Base-by-base conservation (phyloP, 2,888 invertebrate species). In the Heliconius ethilla region DNA sequence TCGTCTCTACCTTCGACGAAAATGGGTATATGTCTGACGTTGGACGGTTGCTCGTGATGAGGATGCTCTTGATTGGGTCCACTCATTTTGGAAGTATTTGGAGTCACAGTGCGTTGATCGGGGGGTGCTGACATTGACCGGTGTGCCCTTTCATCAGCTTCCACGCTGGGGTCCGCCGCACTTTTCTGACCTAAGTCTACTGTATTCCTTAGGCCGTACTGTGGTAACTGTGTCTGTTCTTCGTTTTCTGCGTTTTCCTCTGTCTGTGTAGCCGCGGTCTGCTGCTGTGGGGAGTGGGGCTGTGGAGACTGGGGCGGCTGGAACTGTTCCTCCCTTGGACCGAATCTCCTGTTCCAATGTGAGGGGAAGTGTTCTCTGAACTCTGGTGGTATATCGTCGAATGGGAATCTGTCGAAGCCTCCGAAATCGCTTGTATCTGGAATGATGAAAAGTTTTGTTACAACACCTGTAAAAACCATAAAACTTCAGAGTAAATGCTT, bases 1-100 rank as follows among this genome's bases (percentile, higher is more conserved):
- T 97, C 96, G 84, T 97, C 97, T 75, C 98, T 95, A 11, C 98
- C 98, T 90, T 98, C 98, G 0, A 98, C 97, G 86, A 97, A 97
- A 82, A 98, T 98, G 33, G 98, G 98, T 90, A 98, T 98, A 86
- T 97, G 97, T 81, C 98, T 95, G 72, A 97, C 96, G 84, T 96
- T 96, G 82, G 92, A 88, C 74, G 89, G 87, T 81, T 89, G 87
- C 82, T 86, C 88, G 59, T 85, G 86, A 63, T 84, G 85, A 29
- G 83, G 84, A 83, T 86, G 89, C 75, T 87, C 89, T 79, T 86
- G 90, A 85, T 88, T 89, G 80, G 88, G 91, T 79, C 89, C 90
- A 84, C 91, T 92, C 92, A 91, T 91, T 86, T 87, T 89, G 84
- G 79, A 81, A 37, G 85, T 83, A 76, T 84, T 84, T 81, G 89